These are phyloP conservation scores for Alcis repandata DNA, from an alignment of 2,888 invertebrate species.

Conservation along the genomic window DNA sequence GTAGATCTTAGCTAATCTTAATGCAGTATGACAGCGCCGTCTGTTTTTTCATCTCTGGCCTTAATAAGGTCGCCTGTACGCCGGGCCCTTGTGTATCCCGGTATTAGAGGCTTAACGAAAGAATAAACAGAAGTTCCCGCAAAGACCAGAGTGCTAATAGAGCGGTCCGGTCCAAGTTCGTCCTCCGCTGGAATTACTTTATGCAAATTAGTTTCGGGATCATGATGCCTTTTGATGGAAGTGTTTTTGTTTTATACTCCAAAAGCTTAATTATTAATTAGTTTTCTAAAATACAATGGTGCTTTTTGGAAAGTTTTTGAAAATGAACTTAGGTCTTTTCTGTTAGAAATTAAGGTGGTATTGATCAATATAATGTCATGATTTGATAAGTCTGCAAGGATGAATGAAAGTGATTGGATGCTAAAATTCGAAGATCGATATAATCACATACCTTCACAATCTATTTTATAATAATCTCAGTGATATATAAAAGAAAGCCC, in stretches of 20 bases:
- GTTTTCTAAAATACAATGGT: slow-evolving; percentile 19
- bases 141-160: slow-evolving; percentile 55
- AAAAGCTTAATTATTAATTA: slow-evolving; percentile 35
- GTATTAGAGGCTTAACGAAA: slow-evolving; percentile 37
- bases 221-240: slow-evolving; percentile 56
- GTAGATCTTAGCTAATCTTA: neutral
- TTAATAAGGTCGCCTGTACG: slow-evolving; percentile 27
- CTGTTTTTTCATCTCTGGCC: slow-evolving; percentile 26
- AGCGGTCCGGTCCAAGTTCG: slow-evolving; percentile 49
- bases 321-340: neutral
- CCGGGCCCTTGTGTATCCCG: slow-evolving; percentile 27
- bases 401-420: neutral
- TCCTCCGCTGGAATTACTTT: slow-evolving; percentile 51
- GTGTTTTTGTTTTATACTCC: slow-evolving; percentile 52
- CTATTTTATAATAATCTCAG: neutral
- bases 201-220: slow-evolving; percentile 60
- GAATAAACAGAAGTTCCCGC: slow-evolving; percentile 45
- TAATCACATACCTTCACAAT: neutral
- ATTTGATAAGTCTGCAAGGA: too few species aligned
- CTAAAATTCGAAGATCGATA: neutral
- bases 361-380: too few species aligned
- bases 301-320: neutral
- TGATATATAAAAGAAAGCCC: neutral
- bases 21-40: neutral
- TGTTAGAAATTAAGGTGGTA: neutral